These are phyloP conservation scores for Erethizon dorsatum DNA, from an alignment of 2,797 vertebrate species.

Conservation along the genomic window DNA sequence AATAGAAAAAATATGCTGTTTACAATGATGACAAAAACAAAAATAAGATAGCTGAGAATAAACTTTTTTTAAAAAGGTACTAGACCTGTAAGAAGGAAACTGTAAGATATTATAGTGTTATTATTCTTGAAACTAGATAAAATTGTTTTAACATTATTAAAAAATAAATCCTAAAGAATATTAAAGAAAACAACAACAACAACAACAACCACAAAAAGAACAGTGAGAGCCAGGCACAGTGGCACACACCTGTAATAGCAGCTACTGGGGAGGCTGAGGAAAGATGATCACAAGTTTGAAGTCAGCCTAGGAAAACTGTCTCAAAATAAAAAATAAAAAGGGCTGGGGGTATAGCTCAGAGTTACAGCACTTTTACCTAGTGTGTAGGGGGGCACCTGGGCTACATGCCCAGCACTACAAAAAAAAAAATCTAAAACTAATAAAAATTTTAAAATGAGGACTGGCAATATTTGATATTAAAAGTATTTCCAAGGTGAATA, in stretches of 20 bases:
- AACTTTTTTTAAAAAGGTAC: not conserved
- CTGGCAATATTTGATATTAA: not conserved
- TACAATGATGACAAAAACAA: not conserved
- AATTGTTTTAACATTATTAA: constrained; percentile 35
- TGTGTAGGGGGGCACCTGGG: not conserved
- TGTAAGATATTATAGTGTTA: constrained; percentile 21
- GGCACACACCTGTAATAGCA: too few species aligned
- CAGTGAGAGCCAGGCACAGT: not conserved
- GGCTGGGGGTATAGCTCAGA: not conserved
- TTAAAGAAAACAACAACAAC: constrained; percentile 2
- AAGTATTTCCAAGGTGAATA: constrained; percentile 40
- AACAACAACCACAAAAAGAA: not conserved
- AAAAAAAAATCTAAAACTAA: not conserved
- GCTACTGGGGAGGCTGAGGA: too few species aligned
- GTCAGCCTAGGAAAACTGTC: too few species aligned
- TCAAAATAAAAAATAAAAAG: too few species aligned
- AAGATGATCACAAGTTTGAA: too few species aligned
- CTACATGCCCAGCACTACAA: not conserved
- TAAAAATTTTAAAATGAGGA: not conserved
- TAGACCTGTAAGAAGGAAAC: constrained; percentile 9
- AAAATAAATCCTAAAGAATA: constrained; percentile 28
- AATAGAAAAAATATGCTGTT: constrained; percentile 22
- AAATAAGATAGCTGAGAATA: constrained; percentile 52
- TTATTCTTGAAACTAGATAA: constrained; percentile 53
- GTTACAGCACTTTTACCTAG: not conserved